Conservation (phyloP, 2,113 vertebrate species). For the Pionites leucogaster region DNA sequence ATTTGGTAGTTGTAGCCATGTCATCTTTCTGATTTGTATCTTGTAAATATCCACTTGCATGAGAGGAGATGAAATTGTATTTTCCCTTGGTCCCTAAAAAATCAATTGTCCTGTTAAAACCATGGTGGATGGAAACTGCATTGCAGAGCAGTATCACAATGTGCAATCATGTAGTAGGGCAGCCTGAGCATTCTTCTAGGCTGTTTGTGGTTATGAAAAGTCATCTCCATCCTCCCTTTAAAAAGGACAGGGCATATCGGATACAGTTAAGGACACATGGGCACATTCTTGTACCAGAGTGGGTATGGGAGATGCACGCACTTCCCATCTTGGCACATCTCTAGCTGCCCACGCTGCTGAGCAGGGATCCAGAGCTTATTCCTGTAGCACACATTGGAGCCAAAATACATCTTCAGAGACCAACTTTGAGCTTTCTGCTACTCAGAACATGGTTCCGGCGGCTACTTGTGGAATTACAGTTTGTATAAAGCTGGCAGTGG, state of each 20-base stretch:
- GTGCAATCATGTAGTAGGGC: background rate
- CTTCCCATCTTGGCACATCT: rapidly evolving
- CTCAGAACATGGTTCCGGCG: rapidly evolving
- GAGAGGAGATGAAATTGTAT: background rate
- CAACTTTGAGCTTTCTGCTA: background rate
- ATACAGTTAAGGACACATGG: background rate
- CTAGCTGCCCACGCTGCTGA: rapidly evolving
- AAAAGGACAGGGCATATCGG: background rate
- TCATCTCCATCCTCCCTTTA: background rate
- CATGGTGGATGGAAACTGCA: background rate
- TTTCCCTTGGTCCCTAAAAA: background rate
- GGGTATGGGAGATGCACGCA: background rate
- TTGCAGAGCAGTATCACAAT: background rate
- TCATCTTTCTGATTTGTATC: background rate
- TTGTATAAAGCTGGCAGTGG: background rate
- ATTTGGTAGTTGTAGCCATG: background rate
- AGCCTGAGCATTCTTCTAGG: background rate
- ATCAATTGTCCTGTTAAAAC: background rate
- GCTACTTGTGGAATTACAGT: background rate
- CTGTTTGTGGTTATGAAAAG: background rate
- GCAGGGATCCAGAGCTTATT: background rate
- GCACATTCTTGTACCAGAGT: rapidly evolving
- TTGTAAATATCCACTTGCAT: background rate
- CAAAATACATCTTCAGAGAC: background rate
- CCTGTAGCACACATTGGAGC: rapidly evolving